phyloP scores from a whole-genome alignment of 37 sponge, comb jelly and placozoan genomes.

The Dysidea cf. avara region DNA sequence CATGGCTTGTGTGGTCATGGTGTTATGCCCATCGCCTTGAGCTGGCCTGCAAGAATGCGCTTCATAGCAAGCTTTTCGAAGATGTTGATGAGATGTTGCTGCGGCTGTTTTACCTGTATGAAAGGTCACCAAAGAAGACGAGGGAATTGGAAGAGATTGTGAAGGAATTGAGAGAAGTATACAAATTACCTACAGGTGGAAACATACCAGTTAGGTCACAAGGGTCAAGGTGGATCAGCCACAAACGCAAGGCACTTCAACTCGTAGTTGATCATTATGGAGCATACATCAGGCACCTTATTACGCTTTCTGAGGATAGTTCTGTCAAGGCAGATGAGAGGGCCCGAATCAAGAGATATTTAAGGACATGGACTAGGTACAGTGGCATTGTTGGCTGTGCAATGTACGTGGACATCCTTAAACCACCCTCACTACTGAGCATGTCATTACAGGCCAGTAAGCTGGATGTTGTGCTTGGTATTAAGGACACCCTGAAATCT shows the following conservation, averaged over 20 bases:
- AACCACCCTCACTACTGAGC: constrained; percentile 11
- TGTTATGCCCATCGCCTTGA: too few relatives aligned
- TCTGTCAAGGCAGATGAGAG: constrained; percentile 23
- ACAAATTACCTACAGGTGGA: constrained; percentile 33
- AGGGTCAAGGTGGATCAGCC: constrained; percentile 55
- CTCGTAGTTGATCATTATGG: constrained; percentile 39
- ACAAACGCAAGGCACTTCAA: constrained; percentile 48
- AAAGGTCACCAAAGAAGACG: constrained; percentile 59
- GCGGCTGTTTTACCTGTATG: too few relatives aligned
- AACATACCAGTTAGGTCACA: constrained; percentile 46
- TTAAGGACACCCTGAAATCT: constrained; percentile 11
- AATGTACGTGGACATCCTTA: constrained; percentile 43
- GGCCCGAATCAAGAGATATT: constrained; percentile 50
- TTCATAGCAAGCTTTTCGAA: constrained; percentile 17
- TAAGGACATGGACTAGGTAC: constrained; percentile 28
- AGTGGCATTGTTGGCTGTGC: constrained; percentile 45
- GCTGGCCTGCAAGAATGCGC: constrained; percentile 56
- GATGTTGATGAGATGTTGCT: constrained; percentile 62
- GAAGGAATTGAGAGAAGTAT: constrained; percentile 52
- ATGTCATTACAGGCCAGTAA: constrained; percentile 20
- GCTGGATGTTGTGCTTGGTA: constrained; percentile 34
- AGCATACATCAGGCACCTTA: constrained; percentile 41
- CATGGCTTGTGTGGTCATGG: too few relatives aligned
- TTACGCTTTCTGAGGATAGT: constrained; percentile 17
- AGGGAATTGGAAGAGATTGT: constrained; percentile 41